Evolutionary conservation across 2,888 invertebrate genomes (phyloP), one percentile per base, ranked within the genome.

Genomic region (Branchipolynoe longqiensis): DNA sequence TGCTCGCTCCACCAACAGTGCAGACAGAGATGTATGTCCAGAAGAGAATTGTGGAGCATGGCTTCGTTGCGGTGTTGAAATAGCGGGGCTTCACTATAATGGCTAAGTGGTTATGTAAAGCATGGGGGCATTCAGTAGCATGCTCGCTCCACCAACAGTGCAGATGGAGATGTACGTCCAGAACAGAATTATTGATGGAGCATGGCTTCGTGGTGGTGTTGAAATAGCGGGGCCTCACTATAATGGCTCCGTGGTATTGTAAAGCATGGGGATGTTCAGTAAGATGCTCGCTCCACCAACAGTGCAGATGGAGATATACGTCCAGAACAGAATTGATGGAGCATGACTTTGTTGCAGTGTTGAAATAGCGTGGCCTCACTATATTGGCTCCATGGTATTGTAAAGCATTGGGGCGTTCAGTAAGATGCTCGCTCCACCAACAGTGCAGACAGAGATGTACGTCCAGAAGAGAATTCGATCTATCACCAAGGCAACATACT

Each of bases 391-490:
- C 48, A 8, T 31, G 6, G 85, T 69, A 81, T 87, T 88, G 83
- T 89, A 89, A n/a, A 89, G 82, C 6, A 85, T 85, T 0, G 89
- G 89, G 1, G 89, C 89, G 54, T 88, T 86, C 18, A 89, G 83
- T 2, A 89, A 84, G 18, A 89, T 86, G 22, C 74, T 78, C 36
- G 87, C 62, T 2, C 85, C 87, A 18, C 89, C 88, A 3, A 89
- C 41, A 40, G 88, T 78, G 62, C 88, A 88, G 8, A 58, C 18
- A 8, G 83, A 40, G 28, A 83, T 31, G 88, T 92, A 93, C 73
- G 92, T 90, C 78, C 87, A 85, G 41, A 89, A 62, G 33, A 89
- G 64, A 25, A 89, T 64, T 3, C 89, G 87, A 83, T 89, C 89
- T 12, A 89, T 81, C 38, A 89, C 89, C 33, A 88, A 54, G 25